These are phyloP conservation scores for Synanceia verrucosa DNA, from an alignment of 2,797 vertebrate genomes.

Conservation along the genomic window DNA sequence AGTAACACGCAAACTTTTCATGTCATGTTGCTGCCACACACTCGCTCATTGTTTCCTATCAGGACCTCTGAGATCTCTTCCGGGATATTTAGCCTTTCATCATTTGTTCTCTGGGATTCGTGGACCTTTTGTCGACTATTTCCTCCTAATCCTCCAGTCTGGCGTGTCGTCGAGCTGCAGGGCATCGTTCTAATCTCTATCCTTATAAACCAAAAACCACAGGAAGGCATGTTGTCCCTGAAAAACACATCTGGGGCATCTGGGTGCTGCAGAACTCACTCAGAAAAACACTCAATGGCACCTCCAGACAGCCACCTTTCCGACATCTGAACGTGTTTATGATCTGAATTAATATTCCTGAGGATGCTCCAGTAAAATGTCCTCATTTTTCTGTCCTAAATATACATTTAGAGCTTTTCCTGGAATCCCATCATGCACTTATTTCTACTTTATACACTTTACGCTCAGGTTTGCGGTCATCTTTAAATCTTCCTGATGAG, in stretches of 20 bases:
- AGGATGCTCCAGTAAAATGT: neutral
- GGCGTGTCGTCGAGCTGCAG: neutral
- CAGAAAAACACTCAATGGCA: conserved; percentile 29
- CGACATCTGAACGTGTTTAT: neutral
- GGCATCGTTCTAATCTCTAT: conserved; percentile 41
- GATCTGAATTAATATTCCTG: neutral
- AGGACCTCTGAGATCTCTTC: conserved; percentile 1
- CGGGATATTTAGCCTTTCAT: conserved; percentile 21
- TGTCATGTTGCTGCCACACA: conserved; percentile 19
- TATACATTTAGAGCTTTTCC: neutral
- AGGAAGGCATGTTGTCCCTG: conserved; percentile 34
- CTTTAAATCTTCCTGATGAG: conserved; percentile 2
- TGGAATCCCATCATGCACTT: neutral
- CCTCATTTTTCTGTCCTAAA: neutral
- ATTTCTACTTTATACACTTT: neutral
- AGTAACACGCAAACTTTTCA: conserved; percentile 42
- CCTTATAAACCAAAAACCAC: conserved; percentile 36
- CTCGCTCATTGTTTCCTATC: conserved; percentile 14
- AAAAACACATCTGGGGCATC: conserved; percentile 63
- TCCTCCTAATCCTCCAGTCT: conserved; percentile 9
- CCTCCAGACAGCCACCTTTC: neutral
- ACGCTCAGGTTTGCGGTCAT: neutral
- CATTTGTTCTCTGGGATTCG: conserved; percentile 16
- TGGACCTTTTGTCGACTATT: conserved; percentile 10
- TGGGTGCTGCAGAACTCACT: conserved; percentile 40